Evolutionary conservation across 2,113 vertebrate genomes (phyloP).

Genomic region (Zingel zingel): DNA sequence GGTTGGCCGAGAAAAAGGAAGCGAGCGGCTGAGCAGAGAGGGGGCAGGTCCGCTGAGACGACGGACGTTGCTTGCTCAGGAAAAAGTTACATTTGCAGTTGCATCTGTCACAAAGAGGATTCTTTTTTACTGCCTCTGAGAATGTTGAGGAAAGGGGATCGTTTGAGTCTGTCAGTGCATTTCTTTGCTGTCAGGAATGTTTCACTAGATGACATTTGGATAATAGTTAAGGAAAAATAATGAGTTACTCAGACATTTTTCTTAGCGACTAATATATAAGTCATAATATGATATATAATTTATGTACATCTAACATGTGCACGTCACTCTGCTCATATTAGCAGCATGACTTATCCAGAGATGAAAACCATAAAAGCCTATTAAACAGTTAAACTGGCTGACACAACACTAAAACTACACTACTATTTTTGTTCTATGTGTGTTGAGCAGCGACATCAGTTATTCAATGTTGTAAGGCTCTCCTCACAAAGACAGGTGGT

Average conservation of each 20-base stretch:
- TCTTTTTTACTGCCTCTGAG: constrained; percentile 38
- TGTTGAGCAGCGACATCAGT: neutral
- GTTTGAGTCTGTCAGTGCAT: constrained; percentile 15
- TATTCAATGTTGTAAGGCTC: constrained; percentile 34
- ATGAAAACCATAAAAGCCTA: constrained; percentile 8
- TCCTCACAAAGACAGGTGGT: constrained; percentile 73
- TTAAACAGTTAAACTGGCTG: constrained; percentile 36
- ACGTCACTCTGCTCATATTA: constrained; percentile 25
- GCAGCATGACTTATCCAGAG: constrained; percentile 13
- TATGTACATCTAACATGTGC: constrained; percentile 10
- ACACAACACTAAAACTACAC: constrained; percentile 22
- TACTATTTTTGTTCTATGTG: neutral
- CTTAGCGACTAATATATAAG: constrained; percentile 7
- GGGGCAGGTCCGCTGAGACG: constrained; percentile 59
- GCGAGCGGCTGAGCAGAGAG: constrained; percentile 42
- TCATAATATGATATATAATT: constrained; percentile 27
- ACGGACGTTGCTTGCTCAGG: constrained; percentile 67
- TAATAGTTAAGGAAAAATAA: constrained; percentile 29
- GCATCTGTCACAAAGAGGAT: constrained; percentile 53
- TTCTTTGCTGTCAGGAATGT: constrained; percentile 16
- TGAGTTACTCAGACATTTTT: constrained; percentile 30
- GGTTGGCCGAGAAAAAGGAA: constrained; percentile 53
- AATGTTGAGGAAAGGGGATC: neutral
- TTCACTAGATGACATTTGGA: constrained; percentile 27
- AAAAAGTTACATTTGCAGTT: constrained; percentile 68